These are phyloP conservation scores for Agrilus mali DNA, from an alignment of 2,888 invertebrate species.

Conservation along the genomic window DNA sequence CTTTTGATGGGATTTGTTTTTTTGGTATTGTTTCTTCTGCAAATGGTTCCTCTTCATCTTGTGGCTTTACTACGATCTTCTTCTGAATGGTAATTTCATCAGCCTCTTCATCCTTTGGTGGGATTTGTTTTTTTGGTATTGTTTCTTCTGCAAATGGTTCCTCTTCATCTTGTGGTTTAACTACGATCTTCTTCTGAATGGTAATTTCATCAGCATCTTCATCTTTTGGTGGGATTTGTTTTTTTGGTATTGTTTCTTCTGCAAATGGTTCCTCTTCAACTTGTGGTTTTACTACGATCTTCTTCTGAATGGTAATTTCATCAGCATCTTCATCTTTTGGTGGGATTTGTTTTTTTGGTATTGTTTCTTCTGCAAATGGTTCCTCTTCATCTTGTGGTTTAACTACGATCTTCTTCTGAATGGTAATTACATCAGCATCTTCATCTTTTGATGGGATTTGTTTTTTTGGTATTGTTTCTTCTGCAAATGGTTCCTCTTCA, in stretches of 20 bases:
- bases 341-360: conserved; percentile 16
- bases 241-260: conserved; percentile 17
- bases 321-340: conserved; percentile 20
- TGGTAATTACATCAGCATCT: conserved; percentile 45
- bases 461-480: too few species aligned
- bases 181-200: conserved; percentile 40
- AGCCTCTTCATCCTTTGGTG: conserved; percentile 18
- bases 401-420: conserved; percentile 38
- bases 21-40: conserved; percentile 19
- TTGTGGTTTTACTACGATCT: conserved; percentile 11
- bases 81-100: conserved; percentile 17
- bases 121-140: conserved; percentile 15
- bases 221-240: conserved; percentile 20
- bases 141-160: conserved; percentile 8
- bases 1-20: conserved; percentile 20
- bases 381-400: conserved; percentile 2
- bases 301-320: conserved; percentile 15
- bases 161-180: conserved; percentile 2
- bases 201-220: conserved; percentile 44
- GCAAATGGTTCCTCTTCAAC: conserved; percentile 22
- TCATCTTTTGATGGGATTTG: too few species aligned
- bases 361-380: conserved; percentile 8
- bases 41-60: conserved; percentile 20
- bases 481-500: too few species aligned
- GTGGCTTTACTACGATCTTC: conserved; percentile 10